Base-by-base conservation (phyloP, 2,113 vertebrate genomes). In the Ranitomeya imitator region DNA sequence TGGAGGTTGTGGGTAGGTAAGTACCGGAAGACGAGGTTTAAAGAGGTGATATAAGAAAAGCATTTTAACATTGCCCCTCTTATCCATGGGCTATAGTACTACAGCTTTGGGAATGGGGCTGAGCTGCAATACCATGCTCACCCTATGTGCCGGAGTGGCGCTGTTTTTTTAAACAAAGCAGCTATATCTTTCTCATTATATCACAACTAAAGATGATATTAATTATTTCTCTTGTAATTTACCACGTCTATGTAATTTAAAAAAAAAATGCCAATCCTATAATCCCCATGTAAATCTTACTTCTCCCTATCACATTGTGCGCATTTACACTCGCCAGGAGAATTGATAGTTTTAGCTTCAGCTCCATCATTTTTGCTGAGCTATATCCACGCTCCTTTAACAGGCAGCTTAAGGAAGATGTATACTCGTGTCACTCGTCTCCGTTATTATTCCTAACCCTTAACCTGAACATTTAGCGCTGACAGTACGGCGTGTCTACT, bases 401-500 rank as follows among this genome's bases (percentile, higher is more conserved):
- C 21, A 54, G 31, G 52, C 60, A 55, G 45, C 82, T 55, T 55
- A 52, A 84, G 63, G 51, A 55, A 81, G 61, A 84, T 55, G 63
- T 71, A 84, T 84, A 84, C n/a, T n/a, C 10, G 37, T 69, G 63
- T 71, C 82, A 55, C 21, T 84, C 19, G 15, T 85, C 23, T 65
- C 2, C 15, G 69, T 26, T 88, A 60, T 55, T 63, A 83, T 76
- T 52, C 31, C 54, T 76, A 31, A 89, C 87, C 87, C 61, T 78
- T 89, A 65, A 26, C 81, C 82, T 79, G 81, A 79, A 89, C 87
- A 85, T 89, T 89, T 85, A 85, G 13, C 51, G 45, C n/a, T 85
- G 82, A 88, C 80, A 83, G 69, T 51, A 67, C 82, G 26, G n/a
- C 45, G 19, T 84, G 80, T 77, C 87, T 67, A 60, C 80, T 84